These are phyloP conservation scores for Hypsopygia costalis DNA, from an alignment of 2,888 invertebrate genomes.

Conservation along the genomic window DNA sequence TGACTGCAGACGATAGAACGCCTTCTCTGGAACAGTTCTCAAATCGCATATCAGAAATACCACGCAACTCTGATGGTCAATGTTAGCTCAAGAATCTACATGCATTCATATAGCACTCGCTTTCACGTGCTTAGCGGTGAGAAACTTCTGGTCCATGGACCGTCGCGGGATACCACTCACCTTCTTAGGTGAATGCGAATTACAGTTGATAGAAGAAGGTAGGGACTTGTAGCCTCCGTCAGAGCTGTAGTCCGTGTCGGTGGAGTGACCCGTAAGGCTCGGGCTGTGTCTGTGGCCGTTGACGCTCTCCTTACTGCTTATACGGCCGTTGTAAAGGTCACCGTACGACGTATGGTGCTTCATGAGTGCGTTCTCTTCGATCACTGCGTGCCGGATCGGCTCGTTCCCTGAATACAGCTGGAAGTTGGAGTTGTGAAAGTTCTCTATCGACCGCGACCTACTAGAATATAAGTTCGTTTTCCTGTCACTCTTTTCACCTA, in stretches of 20 bases:
- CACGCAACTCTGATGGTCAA: slow-evolving; percentile 15
- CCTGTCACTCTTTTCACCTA: slow-evolving; percentile 56
- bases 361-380: slow-evolving; percentile 54
- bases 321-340: slow-evolving; percentile 65
- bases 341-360: slow-evolving; percentile 69
- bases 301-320: slow-evolving; percentile 66
- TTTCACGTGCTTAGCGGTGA: slow-evolving; percentile 65
- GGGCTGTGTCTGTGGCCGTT: slow-evolving; percentile 66
- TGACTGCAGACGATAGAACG: too few relatives aligned
- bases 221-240: slow-evolving; percentile 76
- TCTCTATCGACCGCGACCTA: slow-evolving; percentile 74
- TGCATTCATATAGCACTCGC: slow-evolving; percentile 62
- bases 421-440: slow-evolving; percentile 63
- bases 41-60: too few relatives aligned
- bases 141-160: slow-evolving; percentile 69
- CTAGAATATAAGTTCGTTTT: slow-evolving; percentile 48
- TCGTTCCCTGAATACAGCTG: slow-evolving; percentile 42
- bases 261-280: slow-evolving; percentile 64
- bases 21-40: too few relatives aligned
- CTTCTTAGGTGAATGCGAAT: slow-evolving; percentile 57
- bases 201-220: slow-evolving; percentile 73
- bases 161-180: slow-evolving; percentile 72
- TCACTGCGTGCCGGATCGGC: slow-evolving; percentile 43
- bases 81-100: slow-evolving; percentile 20
- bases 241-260: slow-evolving; percentile 75